phyloP scores from a whole-genome alignment of 2,797 vertebrate species.

The Chanos chanos region DNA sequence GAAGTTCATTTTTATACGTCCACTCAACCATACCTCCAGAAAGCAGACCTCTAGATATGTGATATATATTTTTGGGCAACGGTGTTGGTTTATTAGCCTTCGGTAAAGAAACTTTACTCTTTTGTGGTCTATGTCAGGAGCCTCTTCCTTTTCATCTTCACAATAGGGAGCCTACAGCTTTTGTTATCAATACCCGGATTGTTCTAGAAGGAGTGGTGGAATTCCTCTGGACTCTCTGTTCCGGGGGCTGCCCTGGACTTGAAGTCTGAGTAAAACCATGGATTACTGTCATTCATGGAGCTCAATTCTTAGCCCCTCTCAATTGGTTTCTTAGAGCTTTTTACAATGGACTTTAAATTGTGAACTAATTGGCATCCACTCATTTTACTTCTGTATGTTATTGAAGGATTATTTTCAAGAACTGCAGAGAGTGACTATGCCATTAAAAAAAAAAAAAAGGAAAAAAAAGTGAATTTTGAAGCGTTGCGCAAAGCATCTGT shows the following conservation, averaged over 20 bases:
- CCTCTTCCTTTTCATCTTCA: constrained; percentile 8
- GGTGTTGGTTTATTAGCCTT: background rate
- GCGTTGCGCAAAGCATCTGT: too few species aligned
- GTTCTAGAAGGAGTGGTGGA: constrained; percentile 42
- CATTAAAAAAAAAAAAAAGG: too few species aligned
- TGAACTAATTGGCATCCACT: background rate
- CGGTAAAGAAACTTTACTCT: background rate
- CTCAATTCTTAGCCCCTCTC: background rate
- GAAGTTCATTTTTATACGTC: too few species aligned
- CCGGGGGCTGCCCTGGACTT: background rate
- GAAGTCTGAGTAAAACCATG: background rate
- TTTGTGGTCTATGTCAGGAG: background rate
- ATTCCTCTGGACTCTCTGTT: constrained; percentile 32
- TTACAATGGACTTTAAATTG: background rate
- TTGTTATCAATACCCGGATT: constrained; percentile 47
- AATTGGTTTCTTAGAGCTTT: constrained; percentile 6
- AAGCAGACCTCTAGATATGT: too few species aligned
- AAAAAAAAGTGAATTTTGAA: too few species aligned
- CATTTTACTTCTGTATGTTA: background rate
- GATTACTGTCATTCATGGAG: background rate
- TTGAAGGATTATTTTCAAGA: too few species aligned
- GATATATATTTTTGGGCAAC: constrained; percentile 22
- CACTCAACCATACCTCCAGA: too few species aligned
- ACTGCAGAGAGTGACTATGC: too few species aligned
- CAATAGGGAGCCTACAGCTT: constrained; percentile 5